Base-by-base conservation (phyloP, 2,888 invertebrate genomes). In the Amiota communis region DNA sequence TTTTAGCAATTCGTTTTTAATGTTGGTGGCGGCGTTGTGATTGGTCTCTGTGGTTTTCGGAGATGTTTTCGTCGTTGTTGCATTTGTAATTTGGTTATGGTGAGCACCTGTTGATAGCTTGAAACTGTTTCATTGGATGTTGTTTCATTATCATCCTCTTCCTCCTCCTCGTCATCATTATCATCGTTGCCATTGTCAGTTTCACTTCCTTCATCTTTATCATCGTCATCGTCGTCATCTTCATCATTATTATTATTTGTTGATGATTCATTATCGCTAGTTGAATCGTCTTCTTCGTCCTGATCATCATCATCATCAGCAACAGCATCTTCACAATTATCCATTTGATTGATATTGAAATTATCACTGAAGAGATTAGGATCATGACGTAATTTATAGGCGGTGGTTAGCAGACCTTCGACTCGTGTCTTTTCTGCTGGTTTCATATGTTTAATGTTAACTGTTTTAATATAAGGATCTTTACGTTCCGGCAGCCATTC, bases 401-500 rank as follows among this genome's bases (percentile, higher is more conserved):
- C 88, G 15, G 88, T 86, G 78, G 80, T 87, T 23, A 88, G 80
- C 67, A 88, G 79, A 65, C 85, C 86, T 72, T 88, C 88, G 57
- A 88, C 84, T 71, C 86, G 87, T 8, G 85, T 87, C 80, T 88
- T 89, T 75, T 89, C 88, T 67, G 85, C 78, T 10, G 88, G 85
- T 63, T 85, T 83, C 88, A 89, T 87, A 71, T 85, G 87, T 76
- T 87, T 88, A 46, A 89, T 86, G 75, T 87, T 81, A 76, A 94
- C 91, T 56, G 91, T 90, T 89, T 93, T 94, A 77, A 92, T 91
- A 71, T 92, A 91, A 91, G 91, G 1, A 87, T 93, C 93, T 76
- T 93, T 93, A 87, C 93, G 92, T 89, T 95, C 96, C 0, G 93
- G 91, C 78, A 97, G 92, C 97, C 97, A 97, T 87, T 96, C 95